Percentiles rank a stretch among this genome's conserved stretches.
phyloP scores from a whole-genome alignment of 2,888 invertebrate genomes.

The Xestia c-nigrum region DNA sequence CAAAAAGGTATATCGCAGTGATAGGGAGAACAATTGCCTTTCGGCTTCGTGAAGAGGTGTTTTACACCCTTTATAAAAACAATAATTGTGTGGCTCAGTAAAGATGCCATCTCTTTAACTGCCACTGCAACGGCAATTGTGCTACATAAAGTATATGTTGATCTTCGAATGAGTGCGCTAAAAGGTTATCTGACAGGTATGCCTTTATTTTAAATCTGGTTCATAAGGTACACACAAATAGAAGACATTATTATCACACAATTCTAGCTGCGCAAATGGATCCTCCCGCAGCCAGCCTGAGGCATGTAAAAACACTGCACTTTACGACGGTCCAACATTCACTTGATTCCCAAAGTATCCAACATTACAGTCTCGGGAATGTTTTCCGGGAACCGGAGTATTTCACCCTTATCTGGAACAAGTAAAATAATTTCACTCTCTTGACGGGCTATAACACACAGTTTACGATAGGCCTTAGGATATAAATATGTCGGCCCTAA shows the following conservation, averaged over 20 bases:
- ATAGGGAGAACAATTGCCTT: no score
- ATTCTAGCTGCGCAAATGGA: not conserved
- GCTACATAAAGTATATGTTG: not conserved
- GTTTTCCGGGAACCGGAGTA: slow-evolving; percentile 51
- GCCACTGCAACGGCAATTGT: not conserved
- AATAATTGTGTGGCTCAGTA: no score
- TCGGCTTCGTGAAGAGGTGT: no score
- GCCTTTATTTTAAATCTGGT: not conserved
- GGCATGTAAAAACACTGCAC: slow-evolving; percentile 16
- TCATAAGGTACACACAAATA: not conserved
- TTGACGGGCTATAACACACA: slow-evolving; percentile 67
- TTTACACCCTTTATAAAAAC: no score
- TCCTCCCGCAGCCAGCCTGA: not conserved
- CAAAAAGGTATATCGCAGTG: no score
- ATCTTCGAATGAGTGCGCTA: not conserved
- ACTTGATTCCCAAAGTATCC: slow-evolving; percentile 45
- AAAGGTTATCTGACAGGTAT: not conserved
- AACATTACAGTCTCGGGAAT: slow-evolving; percentile 35
- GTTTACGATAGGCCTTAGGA: slow-evolving; percentile 65
- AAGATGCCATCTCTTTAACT: no score
- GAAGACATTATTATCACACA: not conserved
- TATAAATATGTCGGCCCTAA: slow-evolving; percentile 59
- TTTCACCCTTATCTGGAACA: slow-evolving; percentile 64
- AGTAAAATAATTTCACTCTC: slow-evolving; percentile 70
- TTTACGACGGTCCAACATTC: slow-evolving; percentile 40